Evolutionary conservation across 1,140 invertebrate genomes (phyloP), one percentile per base, ranked within the genome.

Genomic region (Apocrypta bakeri): DNA sequence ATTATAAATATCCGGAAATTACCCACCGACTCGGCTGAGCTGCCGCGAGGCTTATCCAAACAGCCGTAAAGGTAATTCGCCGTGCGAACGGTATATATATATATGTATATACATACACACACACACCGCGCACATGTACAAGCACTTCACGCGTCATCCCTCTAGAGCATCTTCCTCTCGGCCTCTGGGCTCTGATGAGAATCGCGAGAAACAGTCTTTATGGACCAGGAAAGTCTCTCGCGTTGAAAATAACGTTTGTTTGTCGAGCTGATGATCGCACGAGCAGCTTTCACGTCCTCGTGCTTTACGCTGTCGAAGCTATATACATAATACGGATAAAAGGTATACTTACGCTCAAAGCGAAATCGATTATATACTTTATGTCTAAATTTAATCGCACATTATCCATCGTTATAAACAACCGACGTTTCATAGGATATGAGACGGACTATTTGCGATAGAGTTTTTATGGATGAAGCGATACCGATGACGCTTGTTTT

Each of bases 41-140:
- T 14, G 33, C 37, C 71, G 66, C 63, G 76, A 61, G 37, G 85
- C 79, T 78, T 87, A 84, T 85, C 84, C 84, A 87, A 87, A 87
- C 84, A 87, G 86, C 83, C 74, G 83, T 86, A 85, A 85, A 87
- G 79, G 84, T 83, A 86, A 87, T 87, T 86, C 86, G 84, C 84
- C 86, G 83, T 82, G 85, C 42, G 48, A 86, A 87, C 48, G 83
- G 79, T 85, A 84, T 83, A 85, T 61, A 80, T 72, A 56, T 7
- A 37, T 37, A 40, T 27, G 42, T 11, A 31, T 25, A 17, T 8
- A 80, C 61, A 71, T 7, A n/a, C 24, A 40, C 29, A 40, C 2
- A 14, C 6, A 31, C 12, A 37, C 21, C 12, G n/a, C n/a, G n/a
- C n/a, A n/a, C n/a, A n/a, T n/a, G n/a, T n/a, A n/a, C 24, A 31